Evolutionary conservation across 2,113 vertebrate species (phyloP), one percentile per base, ranked within the genome.

Genomic region (Mastomys coucha): DNA sequence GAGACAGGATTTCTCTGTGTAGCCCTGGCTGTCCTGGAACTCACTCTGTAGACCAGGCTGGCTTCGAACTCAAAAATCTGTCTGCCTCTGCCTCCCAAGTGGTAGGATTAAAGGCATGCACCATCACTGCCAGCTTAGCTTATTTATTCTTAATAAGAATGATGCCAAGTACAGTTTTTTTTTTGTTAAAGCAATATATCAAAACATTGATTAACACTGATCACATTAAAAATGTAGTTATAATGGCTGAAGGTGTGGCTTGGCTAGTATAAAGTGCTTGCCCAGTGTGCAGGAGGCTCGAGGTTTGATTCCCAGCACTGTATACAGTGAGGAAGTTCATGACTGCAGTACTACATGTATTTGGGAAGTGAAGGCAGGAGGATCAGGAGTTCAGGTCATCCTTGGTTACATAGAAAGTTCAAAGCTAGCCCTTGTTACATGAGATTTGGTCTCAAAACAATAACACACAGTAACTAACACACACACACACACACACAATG

Each of bases 71-170:
- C 45, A 45, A 45, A 45, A 45, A 45, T 45, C 45, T 5, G 5
- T 45, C 45, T 45, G 45, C 45, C 45, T 45, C 45, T 45, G 45
- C 45, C 45, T 45, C 45, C 45, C 45, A 45, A 45, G 45, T 45
- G 45, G 3, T 45, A 5, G 45, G 45, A 45, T 45, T 45, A 45
- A 45, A 45, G 5, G 45, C 45, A 45, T 45, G 45, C 45, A 45
- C 45, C 45, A 45, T 5, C 45, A 45, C 3, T 45, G 45, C 45
- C 45, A 45, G 45, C 45, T 45, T 85, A 93, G 12, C 26, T 93
- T 94, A 91, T 76, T 91, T 88, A 69, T 70, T 90, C 26, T 82
- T 92, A 33, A 58, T 8, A 80, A 60, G 14, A 73, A 49, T 87
- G 76, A 39, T 22, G 16, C 67, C 49, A 75, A 65, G 63, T 26